These are phyloP conservation scores for Tryphoninae sp. DNA, from an alignment of 2,888 invertebrate species.

Conservation along the genomic window DNA sequence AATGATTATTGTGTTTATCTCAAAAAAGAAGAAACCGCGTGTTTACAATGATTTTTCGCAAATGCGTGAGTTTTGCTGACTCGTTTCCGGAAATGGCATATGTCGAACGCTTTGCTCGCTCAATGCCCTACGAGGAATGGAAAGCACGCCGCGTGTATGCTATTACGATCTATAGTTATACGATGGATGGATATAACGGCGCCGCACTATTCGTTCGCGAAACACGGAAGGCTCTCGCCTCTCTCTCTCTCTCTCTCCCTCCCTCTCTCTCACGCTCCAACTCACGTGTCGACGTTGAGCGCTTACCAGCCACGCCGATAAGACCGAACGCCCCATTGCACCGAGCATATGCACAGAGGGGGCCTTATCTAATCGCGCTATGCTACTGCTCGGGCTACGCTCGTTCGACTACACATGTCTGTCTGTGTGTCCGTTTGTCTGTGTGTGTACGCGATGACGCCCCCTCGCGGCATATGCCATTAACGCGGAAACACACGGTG, in stretches of 20 bases:
- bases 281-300: conserved; percentile 59
- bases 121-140: conserved; percentile 22
- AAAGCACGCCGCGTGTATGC: conserved; percentile 22
- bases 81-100: conserved; percentile 37
- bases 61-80: conserved; percentile 3
- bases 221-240: conserved; percentile 49
- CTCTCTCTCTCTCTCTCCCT: conserved; percentile 7
- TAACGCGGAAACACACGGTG: conserved; percentile 72
- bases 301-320: conserved; percentile 69
- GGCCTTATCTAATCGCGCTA: conserved; percentile 76
- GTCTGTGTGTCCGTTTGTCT: conserved; percentile 21
- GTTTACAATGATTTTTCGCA: background rate
- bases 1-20: background rate
- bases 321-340: conserved; percentile 70
- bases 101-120: conserved; percentile 24
- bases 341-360: conserved; percentile 59
- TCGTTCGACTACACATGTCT: conserved; percentile 36
- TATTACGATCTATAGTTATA: conserved; percentile 29
- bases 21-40: background rate
- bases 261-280: conserved; percentile 30
- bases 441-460: conserved; percentile 38
- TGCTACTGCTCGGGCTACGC: conserved; percentile 43
- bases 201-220: conserved; percentile 56
- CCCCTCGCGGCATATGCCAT: conserved; percentile 71
- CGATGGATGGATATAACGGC: conserved; percentile 13